phyloP scores from a whole-genome alignment of 2,113 vertebrate genomes.

The Corvus moneduloides region DNA sequence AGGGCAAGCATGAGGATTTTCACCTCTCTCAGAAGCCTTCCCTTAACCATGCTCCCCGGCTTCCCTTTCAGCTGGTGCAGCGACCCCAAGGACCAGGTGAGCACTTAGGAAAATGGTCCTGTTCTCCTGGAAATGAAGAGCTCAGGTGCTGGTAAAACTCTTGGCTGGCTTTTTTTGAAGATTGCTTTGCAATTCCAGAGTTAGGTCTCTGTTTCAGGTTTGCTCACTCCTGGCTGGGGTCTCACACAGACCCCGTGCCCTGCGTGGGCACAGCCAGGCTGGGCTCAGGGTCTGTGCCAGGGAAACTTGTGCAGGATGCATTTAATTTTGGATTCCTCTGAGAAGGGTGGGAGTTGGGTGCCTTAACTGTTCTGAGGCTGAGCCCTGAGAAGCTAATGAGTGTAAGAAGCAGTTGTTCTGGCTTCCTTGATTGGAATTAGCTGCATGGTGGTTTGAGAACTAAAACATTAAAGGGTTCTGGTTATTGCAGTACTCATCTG shows the following conservation, averaged over 20 bases:
- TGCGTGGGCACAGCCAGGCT: not conserved
- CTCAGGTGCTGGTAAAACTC: not conserved
- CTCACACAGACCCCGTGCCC: fast-evolving
- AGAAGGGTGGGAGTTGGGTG: not conserved
- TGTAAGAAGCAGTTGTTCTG: not conserved
- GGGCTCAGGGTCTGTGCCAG: not conserved
- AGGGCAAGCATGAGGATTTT: not conserved
- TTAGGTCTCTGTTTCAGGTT: not conserved
- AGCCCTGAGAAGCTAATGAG: not conserved
- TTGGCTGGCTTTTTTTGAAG: not conserved
- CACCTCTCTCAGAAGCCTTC: not conserved
- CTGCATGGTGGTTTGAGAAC: not conserved
- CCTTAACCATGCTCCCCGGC: not conserved
- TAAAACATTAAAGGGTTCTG: not conserved
- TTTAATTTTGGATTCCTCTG: not conserved
- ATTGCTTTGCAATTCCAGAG: fast-evolving
- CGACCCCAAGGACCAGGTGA: not conserved
- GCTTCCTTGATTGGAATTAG: not conserved
- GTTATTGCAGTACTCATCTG: not conserved
- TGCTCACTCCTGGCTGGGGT: not conserved
- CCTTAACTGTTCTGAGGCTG: not conserved
- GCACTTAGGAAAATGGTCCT: not conserved
- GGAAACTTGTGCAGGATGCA: fast-evolving
- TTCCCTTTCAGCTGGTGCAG: not conserved
- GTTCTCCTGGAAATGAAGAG: not conserved